Evolutionary conservation across 2,797 vertebrate genomes (phyloP), one percentile per base, ranked within the genome.

Genomic region (Pristis pectinata): DNA sequence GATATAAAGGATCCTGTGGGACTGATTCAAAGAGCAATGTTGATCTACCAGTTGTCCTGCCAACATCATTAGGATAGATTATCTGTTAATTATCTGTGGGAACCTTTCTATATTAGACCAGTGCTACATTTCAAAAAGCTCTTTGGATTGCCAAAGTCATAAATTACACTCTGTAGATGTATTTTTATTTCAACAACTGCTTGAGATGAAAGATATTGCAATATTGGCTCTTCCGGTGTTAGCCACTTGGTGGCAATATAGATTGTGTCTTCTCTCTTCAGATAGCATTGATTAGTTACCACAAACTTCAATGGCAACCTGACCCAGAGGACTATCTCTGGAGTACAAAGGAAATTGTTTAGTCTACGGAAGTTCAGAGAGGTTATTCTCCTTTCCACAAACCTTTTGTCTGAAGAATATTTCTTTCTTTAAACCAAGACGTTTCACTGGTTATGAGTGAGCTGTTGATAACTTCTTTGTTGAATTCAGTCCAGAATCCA

Each of bases 221-320:
- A 19, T 56, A 72, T 37, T 53, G 61, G 61, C 61, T 37, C 22
- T 93, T 94, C 92, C 44, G 15, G 30, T 53, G 30, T 94, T 53
- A 5, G 92, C 92, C 92, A 94, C 92, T 53, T 76, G 92, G 70
- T 94, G 92, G 92, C 92, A 76, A 49, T 76, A 70, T 56, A 76
- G 72, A 94, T 94, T 72, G 92, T 72, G 13, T 41, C 34, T 94
- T 17, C 19, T 49, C 41, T 24, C 41, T 93, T 49, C n/a, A 15
- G 70, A 41, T 19, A 22, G 1, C 27, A 8, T 30, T 30, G 37
- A 44, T 93, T 10, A 74, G 67, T 74, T 74, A 13, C 0, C 67
- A 74, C 67, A 17, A 74, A 91, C 64, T 10, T 74, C 92, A 93
- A 11, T 74, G 92, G 22, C 17, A 41, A 74, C 30, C 27, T 34